These are phyloP conservation scores for Zosterops lateralis DNA, from an alignment of 2,113 vertebrate genomes.

Conservation along the genomic window DNA sequence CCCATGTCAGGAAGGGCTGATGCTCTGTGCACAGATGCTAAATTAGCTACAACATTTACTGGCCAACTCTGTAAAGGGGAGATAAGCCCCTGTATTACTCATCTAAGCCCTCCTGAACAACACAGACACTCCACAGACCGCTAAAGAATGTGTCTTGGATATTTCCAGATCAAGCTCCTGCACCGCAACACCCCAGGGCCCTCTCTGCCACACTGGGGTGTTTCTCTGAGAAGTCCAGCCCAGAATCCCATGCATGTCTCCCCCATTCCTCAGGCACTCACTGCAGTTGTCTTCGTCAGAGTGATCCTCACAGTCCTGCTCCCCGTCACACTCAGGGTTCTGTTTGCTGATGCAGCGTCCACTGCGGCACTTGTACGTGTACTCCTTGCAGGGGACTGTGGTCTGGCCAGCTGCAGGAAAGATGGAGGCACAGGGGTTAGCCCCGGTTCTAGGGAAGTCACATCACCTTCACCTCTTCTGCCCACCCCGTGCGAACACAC, in stretches of 20 bases:
- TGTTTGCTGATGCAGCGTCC: slow-evolving; percentile 80
- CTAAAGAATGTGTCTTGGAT: not conserved
- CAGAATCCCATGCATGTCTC: fast-evolving
- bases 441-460: fast-evolving
- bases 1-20: fast-evolving
- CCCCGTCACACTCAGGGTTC: slow-evolving; percentile 86
- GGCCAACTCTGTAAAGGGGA: not conserved
- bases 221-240: not conserved
- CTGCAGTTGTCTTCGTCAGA: slow-evolving; percentile 86
- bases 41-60: not conserved
- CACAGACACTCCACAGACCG: fast-evolving
- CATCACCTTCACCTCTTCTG: not conserved
- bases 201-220: fast-evolving
- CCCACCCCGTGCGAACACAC: not conserved
- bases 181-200: not conserved
- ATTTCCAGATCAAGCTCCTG: not conserved
- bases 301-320: slow-evolving; percentile 79
- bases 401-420: not conserved
- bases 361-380: slow-evolving; percentile 80
- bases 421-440: not conserved
- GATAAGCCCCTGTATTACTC: not conserved
- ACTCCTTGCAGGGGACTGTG: slow-evolving; percentile 63
- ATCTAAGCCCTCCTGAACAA: not conserved
- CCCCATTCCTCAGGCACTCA: slow-evolving; percentile 43
- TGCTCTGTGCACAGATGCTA: not conserved